These are phyloP conservation scores for Nezara viridula DNA, from an alignment of 2,888 invertebrate genomes.

Conservation along the genomic window DNA sequence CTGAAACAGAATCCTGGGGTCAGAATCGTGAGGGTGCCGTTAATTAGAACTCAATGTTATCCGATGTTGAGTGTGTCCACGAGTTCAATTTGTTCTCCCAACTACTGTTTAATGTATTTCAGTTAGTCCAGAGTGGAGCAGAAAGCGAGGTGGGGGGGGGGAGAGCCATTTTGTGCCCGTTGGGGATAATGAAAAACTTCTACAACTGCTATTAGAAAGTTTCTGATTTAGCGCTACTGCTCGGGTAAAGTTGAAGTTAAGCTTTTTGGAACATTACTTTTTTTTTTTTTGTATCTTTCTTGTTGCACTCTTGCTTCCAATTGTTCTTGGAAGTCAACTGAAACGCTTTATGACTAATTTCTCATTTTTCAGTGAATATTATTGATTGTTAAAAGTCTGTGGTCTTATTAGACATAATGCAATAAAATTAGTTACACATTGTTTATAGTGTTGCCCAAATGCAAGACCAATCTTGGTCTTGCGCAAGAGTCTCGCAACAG, in stretches of 20 bases:
- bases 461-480: no score
- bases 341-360: neutral
- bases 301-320: neutral
- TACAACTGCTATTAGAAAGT: neutral
- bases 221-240: neutral
- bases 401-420: neutral
- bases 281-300: neutral
- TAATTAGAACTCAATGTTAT: conserved; percentile 39
- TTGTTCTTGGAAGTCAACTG: neutral
- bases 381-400: neutral
- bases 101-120: conserved; percentile 24
- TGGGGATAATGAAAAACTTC: neutral
- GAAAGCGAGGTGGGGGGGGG: neutral
- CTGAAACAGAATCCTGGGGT: conserved; percentile 24
- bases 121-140: neutral
- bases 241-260: neutral
- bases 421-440: no score
- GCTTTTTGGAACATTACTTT: neutral
- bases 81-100: conserved; percentile 29
- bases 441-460: no score
- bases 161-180: neutral
- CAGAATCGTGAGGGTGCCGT: conserved; percentile 23
- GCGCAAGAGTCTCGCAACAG: no score
- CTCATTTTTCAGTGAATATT: neutral
- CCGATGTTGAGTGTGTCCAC: conserved; percentile 17